Conservation (phyloP, 2,888 invertebrate species). For the Sycophila texana region DNA sequence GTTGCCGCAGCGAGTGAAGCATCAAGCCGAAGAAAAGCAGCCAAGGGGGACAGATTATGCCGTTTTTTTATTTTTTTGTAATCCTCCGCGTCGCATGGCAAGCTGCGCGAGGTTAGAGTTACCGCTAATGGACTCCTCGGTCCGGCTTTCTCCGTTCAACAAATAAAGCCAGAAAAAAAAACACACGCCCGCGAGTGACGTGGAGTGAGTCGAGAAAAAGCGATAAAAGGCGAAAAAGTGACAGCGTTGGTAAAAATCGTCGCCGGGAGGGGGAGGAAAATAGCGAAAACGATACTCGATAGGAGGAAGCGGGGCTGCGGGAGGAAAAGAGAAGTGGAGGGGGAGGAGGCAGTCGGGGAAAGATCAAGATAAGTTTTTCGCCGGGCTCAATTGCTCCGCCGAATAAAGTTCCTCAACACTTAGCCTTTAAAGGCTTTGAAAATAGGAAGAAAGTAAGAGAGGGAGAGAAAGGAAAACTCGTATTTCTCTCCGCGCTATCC, state of each 20-base stretch:
- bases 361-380: conserved; percentile 49
- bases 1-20: conserved; percentile 8
- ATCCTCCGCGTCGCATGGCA: not conserved
- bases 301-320: not conserved
- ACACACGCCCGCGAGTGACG: not conserved
- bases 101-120: conserved; percentile 34
- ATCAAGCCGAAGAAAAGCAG: conserved; percentile 1
- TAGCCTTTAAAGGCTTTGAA: conserved; percentile 37
- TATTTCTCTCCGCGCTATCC: conserved; percentile 12
- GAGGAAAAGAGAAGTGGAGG: not conserved
- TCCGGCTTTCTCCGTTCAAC: conserved; percentile 3
- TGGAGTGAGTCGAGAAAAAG: not conserved
- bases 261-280: conserved; percentile 4
- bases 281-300: conserved; percentile 43
- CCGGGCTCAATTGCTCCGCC: conserved; percentile 43
- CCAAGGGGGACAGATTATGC: conserved; percentile 18
- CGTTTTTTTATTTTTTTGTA: conserved; percentile 49
- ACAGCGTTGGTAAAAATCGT: conserved; percentile 21
- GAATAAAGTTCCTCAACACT: conserved; percentile 50
- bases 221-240: conserved; percentile 24
- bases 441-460: conserved; percentile 10
- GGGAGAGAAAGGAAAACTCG: conserved; percentile 15
- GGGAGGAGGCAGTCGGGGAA: conserved; percentile 11
- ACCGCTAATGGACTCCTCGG: conserved; percentile 48
- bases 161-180: conserved; percentile 15